Conservation (phyloP, 2,888 invertebrate genomes). For the Didymodactylos carnosus region DNA sequence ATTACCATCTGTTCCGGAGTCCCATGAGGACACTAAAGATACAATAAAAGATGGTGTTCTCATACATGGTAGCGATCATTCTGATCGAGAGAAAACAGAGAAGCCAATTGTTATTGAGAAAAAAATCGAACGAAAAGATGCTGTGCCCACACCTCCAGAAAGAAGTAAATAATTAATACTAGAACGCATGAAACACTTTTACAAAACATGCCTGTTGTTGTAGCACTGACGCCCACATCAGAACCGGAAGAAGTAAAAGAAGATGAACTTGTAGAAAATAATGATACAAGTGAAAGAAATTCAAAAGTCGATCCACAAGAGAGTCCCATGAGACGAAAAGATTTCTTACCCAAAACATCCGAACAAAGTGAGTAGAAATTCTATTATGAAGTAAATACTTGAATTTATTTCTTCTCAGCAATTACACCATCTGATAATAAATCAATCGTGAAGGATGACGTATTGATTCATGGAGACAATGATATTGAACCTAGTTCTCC, state of each 20-base stretch:
- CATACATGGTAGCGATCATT: no score
- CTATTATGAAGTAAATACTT: background rate
- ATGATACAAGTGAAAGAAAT: background rate
- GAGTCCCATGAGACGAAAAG: background rate
- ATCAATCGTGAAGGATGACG: background rate
- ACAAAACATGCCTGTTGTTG: background rate
- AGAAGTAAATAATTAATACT: no score
- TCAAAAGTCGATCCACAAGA: background rate
- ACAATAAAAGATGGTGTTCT: background rate
- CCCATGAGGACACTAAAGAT: background rate
- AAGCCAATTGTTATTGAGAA: no score
- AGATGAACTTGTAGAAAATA: background rate
- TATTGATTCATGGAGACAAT: background rate
- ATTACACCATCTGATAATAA: background rate
- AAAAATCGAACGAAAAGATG: no score
- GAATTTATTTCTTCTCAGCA: background rate
- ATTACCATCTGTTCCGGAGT: no score
- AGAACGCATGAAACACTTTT: no score
- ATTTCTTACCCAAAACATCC: background rate
- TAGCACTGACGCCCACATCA: background rate
- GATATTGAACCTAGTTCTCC: no score
- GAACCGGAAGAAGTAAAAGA: background rate
- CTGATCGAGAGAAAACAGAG: no score
- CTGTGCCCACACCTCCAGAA: no score
- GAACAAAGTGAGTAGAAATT: no score